Base-by-base conservation (phyloP, 2,888 invertebrate genomes). In the Acronicta alni region DNA sequence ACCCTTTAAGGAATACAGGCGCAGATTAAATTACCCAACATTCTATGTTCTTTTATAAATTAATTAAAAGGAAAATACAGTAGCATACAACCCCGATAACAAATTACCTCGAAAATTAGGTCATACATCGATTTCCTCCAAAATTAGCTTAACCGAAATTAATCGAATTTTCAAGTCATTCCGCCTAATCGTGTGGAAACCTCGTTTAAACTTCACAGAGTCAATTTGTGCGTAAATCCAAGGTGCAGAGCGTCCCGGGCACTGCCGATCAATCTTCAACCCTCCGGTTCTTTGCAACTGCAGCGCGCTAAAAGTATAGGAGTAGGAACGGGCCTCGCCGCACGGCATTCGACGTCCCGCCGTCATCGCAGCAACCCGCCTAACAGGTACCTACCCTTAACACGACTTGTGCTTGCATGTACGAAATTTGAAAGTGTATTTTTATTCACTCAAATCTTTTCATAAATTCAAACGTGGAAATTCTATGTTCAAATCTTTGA, bases 251-350 rank as follows among this genome's bases (percentile, higher is more conserved):
- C 16, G 67, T 53, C 62, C 72, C 77, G 77, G 77, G 77, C 48
- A 61, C 74, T 55, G 12, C 30, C 87, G 85, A 87, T 88, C 90
- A 89, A 89, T 87, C 85, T 77, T 75, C 55, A 70, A 76, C 78
- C 73, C 76, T 76, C 73, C 59, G 74, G 76, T 79, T 85, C 83
- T 85, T 84, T 82, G 84, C 79, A 86, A 83, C 84, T 91, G 90
- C 91, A 91, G 82, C 64, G 54, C 55, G 60, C 48, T 65, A 72
- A 68, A 62, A 68, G 71, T 77, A 74, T 67, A 79, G 68, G 67
- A 56, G 73, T 57, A 66, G 71, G 70, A 55, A 4, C 37, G 37
- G 14, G n/a, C 4, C 8, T 30, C 42, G 67, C 61, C 66, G 66
- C 39, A 52, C 66, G 66, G 66, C 66, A 67, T 85, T 92, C 83